These are phyloP conservation scores for Passer montanus DNA, from an alignment of 2,113 vertebrate species.

Conservation along the genomic window DNA sequence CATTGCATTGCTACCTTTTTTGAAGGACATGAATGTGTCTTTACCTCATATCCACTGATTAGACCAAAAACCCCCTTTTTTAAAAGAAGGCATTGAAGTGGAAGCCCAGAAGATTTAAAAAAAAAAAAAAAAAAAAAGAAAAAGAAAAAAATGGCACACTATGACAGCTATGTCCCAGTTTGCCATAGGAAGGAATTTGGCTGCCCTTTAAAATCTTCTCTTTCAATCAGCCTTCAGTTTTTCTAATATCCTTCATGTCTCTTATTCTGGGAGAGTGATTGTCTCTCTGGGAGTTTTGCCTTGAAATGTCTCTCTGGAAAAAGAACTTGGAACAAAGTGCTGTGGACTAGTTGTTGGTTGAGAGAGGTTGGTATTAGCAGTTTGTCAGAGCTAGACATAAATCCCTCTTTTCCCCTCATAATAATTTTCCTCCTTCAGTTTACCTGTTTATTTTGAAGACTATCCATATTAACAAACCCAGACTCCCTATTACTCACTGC, in stretches of 20 bases:
- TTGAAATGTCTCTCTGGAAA: slow-evolving; percentile 41
- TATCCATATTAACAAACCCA: neutral
- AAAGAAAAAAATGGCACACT: neutral
- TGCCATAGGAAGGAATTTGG: neutral
- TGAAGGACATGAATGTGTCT: neutral
- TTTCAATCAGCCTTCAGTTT: slow-evolving; percentile 22
- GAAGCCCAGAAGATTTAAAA: neutral
- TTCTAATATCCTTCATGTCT: neutral
- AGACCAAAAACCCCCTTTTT: neutral
- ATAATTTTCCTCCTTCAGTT: slow-evolving; percentile 26
- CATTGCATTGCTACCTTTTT: slow-evolving; percentile 28
- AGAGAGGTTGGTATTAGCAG: neutral
- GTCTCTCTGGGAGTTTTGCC: slow-evolving; percentile 18
- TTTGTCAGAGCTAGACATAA: slow-evolving; percentile 3
- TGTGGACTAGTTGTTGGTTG: neutral
- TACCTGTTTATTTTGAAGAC: slow-evolving; percentile 51
- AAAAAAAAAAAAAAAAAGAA: neutral
- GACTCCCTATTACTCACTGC: slow-evolving; percentile 2
- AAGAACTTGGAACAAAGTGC: neutral
- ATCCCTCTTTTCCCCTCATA: neutral
- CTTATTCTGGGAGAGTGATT: neutral
- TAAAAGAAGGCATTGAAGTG: neutral
- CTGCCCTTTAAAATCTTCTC: slow-evolving; percentile 12
- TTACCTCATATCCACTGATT: neutral
- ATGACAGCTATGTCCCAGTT: neutral